Base-by-base conservation (phyloP, 2,113 vertebrate species). In the Elgaria multicarinata region DNA sequence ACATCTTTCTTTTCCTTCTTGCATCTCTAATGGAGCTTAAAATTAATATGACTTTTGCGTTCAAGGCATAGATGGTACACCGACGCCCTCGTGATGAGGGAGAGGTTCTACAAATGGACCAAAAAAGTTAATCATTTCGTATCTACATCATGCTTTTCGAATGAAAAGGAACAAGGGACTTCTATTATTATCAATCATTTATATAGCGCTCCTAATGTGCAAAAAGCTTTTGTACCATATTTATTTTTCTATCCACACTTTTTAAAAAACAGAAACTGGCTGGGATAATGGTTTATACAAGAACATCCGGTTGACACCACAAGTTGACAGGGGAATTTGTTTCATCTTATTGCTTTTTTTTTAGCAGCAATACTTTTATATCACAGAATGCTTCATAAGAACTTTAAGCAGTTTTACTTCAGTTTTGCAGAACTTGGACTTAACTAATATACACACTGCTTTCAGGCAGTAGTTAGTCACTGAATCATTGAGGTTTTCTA, bases 11-110 rank as follows among this genome's bases (percentile, higher is more conserved):
- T 93, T 92, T 95, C 88, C 90, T 89, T 91, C 66, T 91, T 95
- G 88, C 79, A 92, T 95, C 85, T 93, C 94, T 95, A 95, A 95
- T 91, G 90, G 91, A 95, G 93, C 94, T 94, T 93, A 94, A 96
- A 96, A 95, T 95, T 95, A 95, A 95, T 94, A 90, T 89, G 85
- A 94, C 80, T 93, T 93, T 90, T 93, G 92, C 92, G 90, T 92
- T 93, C 91, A 94, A 94, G 90, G 93, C 82, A 92, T 87, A 90
- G 91, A 91, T 62, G 90, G 88, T 83, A 86, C 64, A 88, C 90
- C 89, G 88, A 81, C 83, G 81, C 78, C 87, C 88, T 79, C 79
- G 74, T 53, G 85, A 87, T 82, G 72, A 90, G 78, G 88, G 83
- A 78, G 88, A 14, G 28, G n/a, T 67, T 92, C 83, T 78, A 33